Evolutionary conservation across 2,888 invertebrate species (phyloP).

Genomic region (Hirtodrosophila duncani): DNA sequence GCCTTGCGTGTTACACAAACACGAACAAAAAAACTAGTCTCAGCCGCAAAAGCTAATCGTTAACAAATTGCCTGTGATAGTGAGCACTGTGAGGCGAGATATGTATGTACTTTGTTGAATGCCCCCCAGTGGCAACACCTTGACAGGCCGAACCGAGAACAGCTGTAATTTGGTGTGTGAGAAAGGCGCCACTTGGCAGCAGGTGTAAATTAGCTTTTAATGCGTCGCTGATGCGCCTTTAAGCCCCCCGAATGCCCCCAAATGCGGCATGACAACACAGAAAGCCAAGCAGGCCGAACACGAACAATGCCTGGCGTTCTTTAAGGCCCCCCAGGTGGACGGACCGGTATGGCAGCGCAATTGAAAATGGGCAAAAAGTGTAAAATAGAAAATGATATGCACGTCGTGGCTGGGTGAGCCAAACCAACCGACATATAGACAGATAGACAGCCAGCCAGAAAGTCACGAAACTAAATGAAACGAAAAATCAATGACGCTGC

Average conservation of each 20-base stretch:
- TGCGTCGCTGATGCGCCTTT: constrained; percentile 43
- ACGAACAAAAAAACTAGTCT: constrained; percentile 18
- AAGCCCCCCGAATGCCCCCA: constrained; percentile 21
- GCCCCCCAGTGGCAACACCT: constrained; percentile 28
- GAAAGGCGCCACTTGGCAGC: constrained; percentile 45
- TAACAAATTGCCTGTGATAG: constrained; percentile 66
- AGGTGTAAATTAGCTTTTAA: constrained; percentile 70
- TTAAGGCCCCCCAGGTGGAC: constrained; percentile 22
- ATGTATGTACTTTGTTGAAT: no score
- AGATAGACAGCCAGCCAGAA: constrained; percentile 30
- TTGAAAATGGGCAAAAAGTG: constrained; percentile 8
- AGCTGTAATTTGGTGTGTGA: constrained; percentile 38
- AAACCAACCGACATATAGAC: no score
- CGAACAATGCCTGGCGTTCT: constrained; percentile 16
- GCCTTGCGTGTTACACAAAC: constrained; percentile 17
- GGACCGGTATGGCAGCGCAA: no score
- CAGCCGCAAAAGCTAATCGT: constrained; percentile 55
- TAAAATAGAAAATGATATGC: constrained; percentile 36
- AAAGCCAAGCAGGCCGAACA: constrained; percentile 7
- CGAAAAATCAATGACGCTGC: constrained; percentile 38
- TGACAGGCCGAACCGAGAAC: constrained; percentile 24
- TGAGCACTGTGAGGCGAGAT: constrained; percentile 39
- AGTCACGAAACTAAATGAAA: constrained; percentile 48
- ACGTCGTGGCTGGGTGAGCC: constrained; percentile 16
- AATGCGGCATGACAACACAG: constrained; percentile 40